Conservation (phyloP, 2,888 invertebrate species). For the Mythimna lalbum region DNA sequence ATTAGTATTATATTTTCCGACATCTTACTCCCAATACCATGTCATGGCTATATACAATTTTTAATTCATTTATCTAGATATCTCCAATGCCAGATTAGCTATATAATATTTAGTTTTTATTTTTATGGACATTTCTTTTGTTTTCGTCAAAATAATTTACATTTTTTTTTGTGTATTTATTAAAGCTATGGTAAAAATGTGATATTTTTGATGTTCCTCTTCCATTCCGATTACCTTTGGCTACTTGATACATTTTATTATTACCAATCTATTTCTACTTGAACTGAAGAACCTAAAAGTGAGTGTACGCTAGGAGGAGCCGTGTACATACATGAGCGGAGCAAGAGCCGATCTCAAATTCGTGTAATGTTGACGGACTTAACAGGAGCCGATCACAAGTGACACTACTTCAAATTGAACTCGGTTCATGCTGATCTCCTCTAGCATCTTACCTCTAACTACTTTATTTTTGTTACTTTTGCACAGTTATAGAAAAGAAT, state of each 20-base stretch:
- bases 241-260: constrained; percentile 12
- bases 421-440: too few species aligned
- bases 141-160: constrained; percentile 25
- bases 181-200: constrained; percentile 47
- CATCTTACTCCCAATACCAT: constrained; percentile 35
- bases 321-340: too few species aligned
- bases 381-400: too few species aligned
- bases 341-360: too few species aligned
- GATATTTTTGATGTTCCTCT: constrained; percentile 19
- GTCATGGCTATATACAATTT: constrained; percentile 59
- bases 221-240: background rate
- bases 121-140: constrained; percentile 36
- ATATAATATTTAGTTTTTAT: constrained; percentile 16
- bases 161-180: constrained; percentile 15
- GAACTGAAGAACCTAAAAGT: background rate
- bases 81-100: constrained; percentile 17
- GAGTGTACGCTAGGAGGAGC: too few species aligned
- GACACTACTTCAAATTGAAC: too few species aligned
- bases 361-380: too few species aligned
- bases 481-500: too few species aligned
- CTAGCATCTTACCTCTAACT: too few species aligned
- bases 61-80: constrained; percentile 25
- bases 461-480: too few species aligned
- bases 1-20: constrained; percentile 21
- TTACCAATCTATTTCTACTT: constrained; percentile 19